Conservation (phyloP, 2,797 vertebrate species). For the Acrossocheilus wenchowensis region DNA sequence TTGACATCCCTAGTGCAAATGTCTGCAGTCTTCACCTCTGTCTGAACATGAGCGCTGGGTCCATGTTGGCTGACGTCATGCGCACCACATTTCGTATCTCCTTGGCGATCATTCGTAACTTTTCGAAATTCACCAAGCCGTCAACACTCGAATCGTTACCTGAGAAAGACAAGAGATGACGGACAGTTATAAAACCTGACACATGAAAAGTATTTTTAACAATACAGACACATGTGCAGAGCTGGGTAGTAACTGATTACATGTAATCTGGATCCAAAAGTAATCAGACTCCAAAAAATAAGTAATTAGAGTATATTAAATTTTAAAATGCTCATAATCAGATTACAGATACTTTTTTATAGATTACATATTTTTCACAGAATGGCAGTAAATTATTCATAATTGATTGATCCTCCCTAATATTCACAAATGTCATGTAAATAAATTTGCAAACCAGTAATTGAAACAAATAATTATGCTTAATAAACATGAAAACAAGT, state of each 20-base stretch:
- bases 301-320: background rate
- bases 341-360: background rate
- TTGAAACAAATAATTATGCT: background rate
- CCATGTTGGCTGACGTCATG: constrained; percentile 97
- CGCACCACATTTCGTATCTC: constrained; percentile 93
- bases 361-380: background rate
- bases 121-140: constrained; percentile 96
- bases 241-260: background rate
- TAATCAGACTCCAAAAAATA: background rate
- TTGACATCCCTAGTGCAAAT: no score
- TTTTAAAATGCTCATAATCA: no score
- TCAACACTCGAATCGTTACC: constrained; percentile 95
- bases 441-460: background rate
- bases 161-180: constrained; percentile 60
- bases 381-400: background rate
- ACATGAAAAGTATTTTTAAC: background rate
- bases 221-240: background rate
- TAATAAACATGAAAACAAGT: no score
- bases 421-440: no score
- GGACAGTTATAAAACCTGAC: background rate
- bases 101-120: constrained; percentile 97
- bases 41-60: constrained; percentile 96
- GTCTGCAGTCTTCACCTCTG: constrained; percentile 85
- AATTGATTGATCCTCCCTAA: no score
- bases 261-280: background rate